These are phyloP conservation scores for Chymomyza amoena DNA, from an alignment of 2,888 invertebrate genomes.

Conservation along the genomic window DNA sequence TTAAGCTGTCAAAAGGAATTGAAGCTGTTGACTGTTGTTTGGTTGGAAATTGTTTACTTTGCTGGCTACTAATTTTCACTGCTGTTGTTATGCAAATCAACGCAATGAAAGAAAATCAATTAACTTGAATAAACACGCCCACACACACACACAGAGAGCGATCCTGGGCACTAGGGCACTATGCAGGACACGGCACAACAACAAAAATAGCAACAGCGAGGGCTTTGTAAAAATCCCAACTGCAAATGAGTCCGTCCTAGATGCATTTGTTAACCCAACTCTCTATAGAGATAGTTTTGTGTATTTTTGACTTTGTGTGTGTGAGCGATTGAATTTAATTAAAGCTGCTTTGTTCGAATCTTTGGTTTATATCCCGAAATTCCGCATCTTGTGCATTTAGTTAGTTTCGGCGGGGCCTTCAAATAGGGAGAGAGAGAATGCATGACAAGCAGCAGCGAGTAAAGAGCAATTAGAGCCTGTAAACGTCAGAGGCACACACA, in stretches of 20 bases:
- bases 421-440: constrained; percentile 13
- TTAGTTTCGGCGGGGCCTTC: constrained; percentile 32
- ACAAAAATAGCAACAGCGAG: constrained; percentile 32
- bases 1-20: constrained; percentile 33
- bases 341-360: constrained; percentile 61
- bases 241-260: not conserved
- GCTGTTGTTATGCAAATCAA: constrained; percentile 60
- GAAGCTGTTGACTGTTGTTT: constrained; percentile 26
- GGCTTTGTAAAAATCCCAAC: constrained; percentile 5
- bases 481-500: constrained; percentile 19
- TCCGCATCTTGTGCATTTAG: constrained; percentile 12
- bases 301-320: constrained; percentile 23
- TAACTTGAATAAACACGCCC: constrained; percentile 62
- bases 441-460: not conserved
- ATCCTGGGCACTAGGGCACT: not conserved
- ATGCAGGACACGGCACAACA: not conserved
- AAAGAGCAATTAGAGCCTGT: constrained; percentile 55
- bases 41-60: constrained; percentile 21
- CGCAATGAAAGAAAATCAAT: constrained; percentile 69
- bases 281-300: not conserved
- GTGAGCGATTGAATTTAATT: constrained; percentile 53
- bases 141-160: no score
- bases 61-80: constrained; percentile 15
- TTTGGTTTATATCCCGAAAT: constrained; percentile 31
- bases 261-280: not conserved